Evolutionary conservation across 1,140 invertebrate species (phyloP).

Genomic region (Lucilia cuprina): DNA sequence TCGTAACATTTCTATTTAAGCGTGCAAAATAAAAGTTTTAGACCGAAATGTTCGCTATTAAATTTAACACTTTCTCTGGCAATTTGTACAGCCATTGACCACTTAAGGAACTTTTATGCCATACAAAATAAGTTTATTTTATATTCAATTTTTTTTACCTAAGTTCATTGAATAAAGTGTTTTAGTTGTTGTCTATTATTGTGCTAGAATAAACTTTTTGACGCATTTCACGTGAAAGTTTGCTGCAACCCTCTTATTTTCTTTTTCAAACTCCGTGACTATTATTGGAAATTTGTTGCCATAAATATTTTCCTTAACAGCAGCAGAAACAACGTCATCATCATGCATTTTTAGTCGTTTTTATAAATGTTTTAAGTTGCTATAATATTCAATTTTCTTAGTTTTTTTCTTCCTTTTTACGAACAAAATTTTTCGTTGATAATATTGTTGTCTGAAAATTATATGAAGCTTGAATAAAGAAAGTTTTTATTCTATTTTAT

Average conservation of each 20-base stretch:
- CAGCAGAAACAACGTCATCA: not conserved
- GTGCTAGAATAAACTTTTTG: not conserved
- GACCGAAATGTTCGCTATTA: not conserved
- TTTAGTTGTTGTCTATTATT: not conserved
- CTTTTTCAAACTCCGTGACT: not conserved
- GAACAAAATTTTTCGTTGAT: not conserved
- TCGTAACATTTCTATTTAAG: not conserved
- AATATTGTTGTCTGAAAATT: slow-evolving; percentile 7
- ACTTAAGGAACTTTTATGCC: not conserved
- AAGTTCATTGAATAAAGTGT: not conserved
- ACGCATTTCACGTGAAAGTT: slow-evolving; percentile 14
- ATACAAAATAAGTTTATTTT: not conserved
- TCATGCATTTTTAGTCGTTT: not conserved
- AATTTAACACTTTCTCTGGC: slow-evolving; percentile 14
- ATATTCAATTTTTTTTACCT: not conserved
- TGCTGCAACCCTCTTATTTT: not conserved
- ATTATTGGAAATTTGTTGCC: not conserved
- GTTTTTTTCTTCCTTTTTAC: not conserved
- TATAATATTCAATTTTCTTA: not conserved
- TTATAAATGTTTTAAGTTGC: not conserved
- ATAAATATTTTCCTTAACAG: not conserved
- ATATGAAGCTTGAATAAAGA: not conserved
- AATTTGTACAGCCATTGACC: slow-evolving; percentile 9
- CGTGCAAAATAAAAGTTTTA: not conserved
- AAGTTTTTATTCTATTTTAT: not conserved